Conservation (phyloP, 2,113 vertebrate species). For the Seriola aureovittata region DNA sequence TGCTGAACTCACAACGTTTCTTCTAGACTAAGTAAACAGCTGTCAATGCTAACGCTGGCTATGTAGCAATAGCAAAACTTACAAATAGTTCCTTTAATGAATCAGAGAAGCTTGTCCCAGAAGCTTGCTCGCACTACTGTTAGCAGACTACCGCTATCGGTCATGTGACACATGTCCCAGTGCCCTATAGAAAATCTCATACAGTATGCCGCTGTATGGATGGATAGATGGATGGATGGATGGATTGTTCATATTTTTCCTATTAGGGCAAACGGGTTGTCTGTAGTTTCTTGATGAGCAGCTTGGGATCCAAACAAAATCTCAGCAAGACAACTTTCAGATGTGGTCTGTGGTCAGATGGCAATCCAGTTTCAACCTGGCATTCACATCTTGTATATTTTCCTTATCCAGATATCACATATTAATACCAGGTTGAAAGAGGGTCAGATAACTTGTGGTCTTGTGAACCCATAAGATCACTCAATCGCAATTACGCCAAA, state of each 20-base stretch:
- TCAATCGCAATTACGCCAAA: conserved; percentile 3
- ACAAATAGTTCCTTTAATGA: too few species aligned
- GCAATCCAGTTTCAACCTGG: too few species aligned
- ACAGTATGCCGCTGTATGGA: not conserved
- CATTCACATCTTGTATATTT: too few species aligned
- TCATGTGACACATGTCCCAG: not conserved
- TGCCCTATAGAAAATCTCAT: not conserved
- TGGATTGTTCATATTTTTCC: not conserved
- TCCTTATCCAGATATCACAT: not conserved
- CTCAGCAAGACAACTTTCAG: too few species aligned
- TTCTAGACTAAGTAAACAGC: too few species aligned
- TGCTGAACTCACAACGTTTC: too few species aligned
- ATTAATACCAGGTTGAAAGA: not conserved
- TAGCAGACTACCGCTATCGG: not conserved
- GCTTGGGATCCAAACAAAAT: not conserved
- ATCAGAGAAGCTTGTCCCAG: not conserved
- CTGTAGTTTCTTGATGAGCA: not conserved
- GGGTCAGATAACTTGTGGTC: conserved; percentile 11
- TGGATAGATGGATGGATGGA: not conserved
- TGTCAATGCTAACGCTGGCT: too few species aligned
- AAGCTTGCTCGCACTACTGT: not conserved
- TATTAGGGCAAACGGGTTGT: not conserved
- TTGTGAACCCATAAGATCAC: conserved; percentile 14
- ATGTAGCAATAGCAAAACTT: too few species aligned
- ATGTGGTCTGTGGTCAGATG: too few species aligned